Evolutionary conservation across 2,113 vertebrate genomes (phyloP), one percentile per base, ranked within the genome.

Genomic region (Gobius niger): DNA sequence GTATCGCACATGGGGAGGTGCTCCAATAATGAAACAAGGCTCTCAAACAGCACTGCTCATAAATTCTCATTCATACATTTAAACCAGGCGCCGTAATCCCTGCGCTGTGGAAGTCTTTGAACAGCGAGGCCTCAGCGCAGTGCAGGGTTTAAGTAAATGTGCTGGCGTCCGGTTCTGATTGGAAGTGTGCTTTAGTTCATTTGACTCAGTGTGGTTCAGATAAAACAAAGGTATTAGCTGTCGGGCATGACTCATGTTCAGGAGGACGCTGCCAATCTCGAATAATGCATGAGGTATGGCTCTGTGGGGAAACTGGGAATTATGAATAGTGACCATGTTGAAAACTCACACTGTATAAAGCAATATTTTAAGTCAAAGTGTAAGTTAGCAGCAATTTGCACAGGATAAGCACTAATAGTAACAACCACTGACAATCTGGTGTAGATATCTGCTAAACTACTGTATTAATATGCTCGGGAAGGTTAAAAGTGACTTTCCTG

Each of bases 41-140:
- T 24, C 41, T 41, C 16, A 54, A 50, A 52, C 46, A 67, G 44
- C 44, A 54, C 40, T 9, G 16, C 60, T 46, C 9, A 44, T 24
- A 65, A 64, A 50, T 67, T 40, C 13, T 14, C 24, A 15, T 57
- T 40, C 54, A 8, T 47, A 46, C 40, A 19, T 63, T 70, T 71
- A 65, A 67, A 59, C 52, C 4, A 14, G 56, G 53, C 62, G 1
- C 51, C 19, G n/a, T 73, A 78, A 84, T 80, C 77, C 85, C 72
- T 70, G 7, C 67, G 7, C 67, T 65, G 68, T 72, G 63, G 59
- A 78, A 84, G 82, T 82, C 70, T 70, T 15, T 44, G 75, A 85
- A 82, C 81, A 72, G 81, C 68, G 78, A 74, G 82, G 59, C 80
- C 74, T 53, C 73, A 19, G 59, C 59, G 12, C 59, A 61, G 51